Evolutionary conservation across 2,797 vertebrate genomes (phyloP).

Genomic region (Coregonus suidteri): DNA sequence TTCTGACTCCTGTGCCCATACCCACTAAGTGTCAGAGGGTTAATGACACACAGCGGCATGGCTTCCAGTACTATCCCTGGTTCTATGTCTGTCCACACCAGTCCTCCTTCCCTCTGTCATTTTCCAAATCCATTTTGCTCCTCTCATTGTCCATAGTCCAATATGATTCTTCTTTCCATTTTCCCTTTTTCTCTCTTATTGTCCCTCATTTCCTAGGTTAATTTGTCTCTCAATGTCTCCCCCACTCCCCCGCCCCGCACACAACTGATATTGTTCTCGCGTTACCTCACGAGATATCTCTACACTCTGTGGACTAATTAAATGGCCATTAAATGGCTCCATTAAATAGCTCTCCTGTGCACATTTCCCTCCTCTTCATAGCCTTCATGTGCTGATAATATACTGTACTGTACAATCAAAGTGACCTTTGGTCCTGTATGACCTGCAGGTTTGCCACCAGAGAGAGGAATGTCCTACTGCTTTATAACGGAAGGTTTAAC

Average conservation of each 20-base stretch:
- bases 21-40: conserved; percentile 21
- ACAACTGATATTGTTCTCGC: background rate
- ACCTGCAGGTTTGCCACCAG: conserved; percentile 82
- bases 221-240: conserved; percentile 8
- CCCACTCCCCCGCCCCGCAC: background rate
- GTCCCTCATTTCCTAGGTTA: conserved; percentile 4
- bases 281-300: background rate
- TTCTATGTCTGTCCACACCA: conserved; percentile 26
- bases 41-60: conserved; percentile 22
- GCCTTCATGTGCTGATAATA: no score
- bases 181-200: conserved; percentile 23
- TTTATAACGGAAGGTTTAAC: conserved; percentile 88
- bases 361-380: no score
- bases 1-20: conserved; percentile 44
- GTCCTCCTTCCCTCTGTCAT: background rate
- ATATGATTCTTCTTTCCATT: conserved; percentile 9
- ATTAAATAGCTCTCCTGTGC: no score
- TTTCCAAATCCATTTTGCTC: conserved; percentile 4
- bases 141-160: conserved; percentile 22
- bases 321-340: no score
- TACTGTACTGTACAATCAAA: no score
- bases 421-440: background rate
- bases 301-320: no score
- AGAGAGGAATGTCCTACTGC: conserved; percentile 80
- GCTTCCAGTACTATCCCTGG: conserved; percentile 16